Conservation (phyloP, 2,888 invertebrate species). For the Opisthograptis luteolata region DNA sequence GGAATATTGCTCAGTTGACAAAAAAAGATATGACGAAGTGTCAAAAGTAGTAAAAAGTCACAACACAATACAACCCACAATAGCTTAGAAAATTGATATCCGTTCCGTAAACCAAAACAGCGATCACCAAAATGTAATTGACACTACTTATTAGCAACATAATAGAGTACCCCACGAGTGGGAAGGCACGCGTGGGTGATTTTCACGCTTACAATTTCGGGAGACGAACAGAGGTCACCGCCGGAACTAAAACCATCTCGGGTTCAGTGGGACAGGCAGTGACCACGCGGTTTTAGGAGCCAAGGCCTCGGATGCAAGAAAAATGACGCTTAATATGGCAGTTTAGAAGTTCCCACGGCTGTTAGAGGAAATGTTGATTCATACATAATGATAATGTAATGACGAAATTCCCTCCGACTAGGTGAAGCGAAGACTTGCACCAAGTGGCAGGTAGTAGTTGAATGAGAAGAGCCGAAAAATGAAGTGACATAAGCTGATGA, state of each 20-base stretch:
- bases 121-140: conserved; percentile 18
- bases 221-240: conserved; percentile 48
- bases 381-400: neutral
- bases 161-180: conserved; percentile 10
- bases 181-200: conserved; percentile 56
- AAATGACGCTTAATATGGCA: conserved; percentile 9
- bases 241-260: conserved; percentile 47
- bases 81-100: too few species aligned
- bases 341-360: conserved; percentile 27
- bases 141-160: conserved; percentile 25
- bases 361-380: neutral
- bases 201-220: conserved; percentile 67
- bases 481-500: too few species aligned
- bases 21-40: neutral
- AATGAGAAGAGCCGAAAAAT: too few species aligned
- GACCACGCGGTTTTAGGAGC: conserved; percentile 21
- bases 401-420: neutral
- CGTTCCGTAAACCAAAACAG: too few species aligned
- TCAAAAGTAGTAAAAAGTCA: conserved; percentile 5
- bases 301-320: conserved; percentile 46
- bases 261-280: conserved; percentile 52
- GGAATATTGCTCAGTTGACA: neutral
- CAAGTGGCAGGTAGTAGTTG: too few species aligned
- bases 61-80: too few species aligned
- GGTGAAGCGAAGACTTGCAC: too few species aligned